phyloP scores from a whole-genome alignment of 92 coral and sea anemone species.

The Porites rus region DNA sequence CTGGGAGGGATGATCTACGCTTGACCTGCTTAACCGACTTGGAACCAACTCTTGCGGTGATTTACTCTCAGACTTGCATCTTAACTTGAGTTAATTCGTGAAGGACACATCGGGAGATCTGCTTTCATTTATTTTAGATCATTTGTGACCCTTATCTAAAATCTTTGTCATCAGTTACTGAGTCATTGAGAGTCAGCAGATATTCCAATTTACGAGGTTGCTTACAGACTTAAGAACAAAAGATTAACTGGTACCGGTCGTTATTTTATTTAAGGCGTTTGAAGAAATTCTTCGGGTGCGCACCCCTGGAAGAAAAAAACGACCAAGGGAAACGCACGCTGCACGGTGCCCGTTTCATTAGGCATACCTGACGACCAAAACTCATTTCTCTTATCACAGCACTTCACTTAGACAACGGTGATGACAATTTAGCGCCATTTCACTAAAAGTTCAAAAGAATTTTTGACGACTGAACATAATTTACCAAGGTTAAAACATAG shows the following conservation, averaged over 20 bases:
- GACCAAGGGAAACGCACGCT: neutral
- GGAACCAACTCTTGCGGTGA: neutral
- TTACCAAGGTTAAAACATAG: too few species aligned
- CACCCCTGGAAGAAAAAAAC: too few species aligned
- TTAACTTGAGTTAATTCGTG: too few species aligned
- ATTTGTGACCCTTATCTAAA: neutral
- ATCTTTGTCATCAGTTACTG: neutral
- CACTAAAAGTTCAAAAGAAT: too few species aligned
- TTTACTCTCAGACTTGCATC: neutral
- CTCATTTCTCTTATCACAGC: neutral
- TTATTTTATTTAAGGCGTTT: neutral
- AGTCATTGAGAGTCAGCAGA: neutral
- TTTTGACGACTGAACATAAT: neutral
- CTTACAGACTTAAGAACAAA: neutral
- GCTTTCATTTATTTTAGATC: too few species aligned
- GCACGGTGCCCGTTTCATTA: neutral
- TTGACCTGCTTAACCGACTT: neutral
- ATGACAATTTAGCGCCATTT: neutral
- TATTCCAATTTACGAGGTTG: neutral
- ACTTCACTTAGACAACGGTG: neutral
- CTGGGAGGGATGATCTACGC: neutral
- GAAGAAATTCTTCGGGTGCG: neutral
- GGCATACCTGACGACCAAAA: neutral
- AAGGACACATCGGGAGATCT: neutral
- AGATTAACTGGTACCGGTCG: slow-evolving; percentile 30